Base-by-base conservation (phyloP, 1,140 invertebrate genomes). In the Metaphire vulgaris region DNA sequence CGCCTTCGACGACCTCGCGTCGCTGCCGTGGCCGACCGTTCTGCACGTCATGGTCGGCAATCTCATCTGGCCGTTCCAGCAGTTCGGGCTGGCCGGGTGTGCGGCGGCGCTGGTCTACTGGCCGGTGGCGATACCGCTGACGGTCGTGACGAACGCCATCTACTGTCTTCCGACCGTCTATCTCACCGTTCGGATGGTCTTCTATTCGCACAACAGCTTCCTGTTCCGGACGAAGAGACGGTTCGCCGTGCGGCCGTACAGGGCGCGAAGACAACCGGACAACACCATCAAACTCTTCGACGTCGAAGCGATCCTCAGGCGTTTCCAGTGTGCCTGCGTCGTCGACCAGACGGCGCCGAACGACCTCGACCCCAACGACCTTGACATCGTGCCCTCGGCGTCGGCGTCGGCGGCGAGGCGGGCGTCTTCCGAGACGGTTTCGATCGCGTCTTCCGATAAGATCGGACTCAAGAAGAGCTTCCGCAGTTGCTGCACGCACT, bases 101-200 rank as follows among this genome's bases (percentile, higher is more conserved):
- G 12, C 83, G 0, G n/a, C 83, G 2, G 81, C 79, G 14, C 81
- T 82, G 14, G 30, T 84, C 0, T 84, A 84, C 69, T 77, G 79
- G 26, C 74, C 77, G 1, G 1, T 82, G 0, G 79, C 79, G 0
- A 34, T 80, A 1, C 84, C 84, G 12, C 30, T 83, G 6, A 81
- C 80, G 41, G 66, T 78, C 2, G 1, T 81, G 14, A 74, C 83
- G 1, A 81, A 83, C 70, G 68, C 78, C 21, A 14, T 83, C 0
- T 85, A 84, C 73, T 83, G 82, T 31, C 76, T 85, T 21, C 84
- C 84, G 16, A 83, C 83, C 0, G 69, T 84, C 21, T 84, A 84
- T 75, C 75, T 85, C 6, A 79, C 82, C 0, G 81, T 76, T 65
- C 76, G 84, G 74, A 78, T 85, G 6, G 72, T 83, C 21, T 84